Evolutionary conservation across 2,888 invertebrate genomes (phyloP).

Genomic region (Pandemis cinnamomeana): DNA sequence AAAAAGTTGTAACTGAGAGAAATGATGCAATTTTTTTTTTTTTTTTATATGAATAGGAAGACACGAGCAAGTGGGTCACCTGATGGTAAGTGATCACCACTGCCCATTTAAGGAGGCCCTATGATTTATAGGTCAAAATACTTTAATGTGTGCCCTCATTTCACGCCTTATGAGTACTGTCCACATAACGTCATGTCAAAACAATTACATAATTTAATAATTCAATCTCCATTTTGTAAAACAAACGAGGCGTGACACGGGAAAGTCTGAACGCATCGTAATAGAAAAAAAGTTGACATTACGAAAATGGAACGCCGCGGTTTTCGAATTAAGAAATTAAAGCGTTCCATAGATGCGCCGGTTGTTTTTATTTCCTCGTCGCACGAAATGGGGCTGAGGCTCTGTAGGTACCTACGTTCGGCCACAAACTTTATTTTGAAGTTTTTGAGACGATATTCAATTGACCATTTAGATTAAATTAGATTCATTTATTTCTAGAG

Average conservation of each 20-base stretch:
- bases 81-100: no score
- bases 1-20: no score
- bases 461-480: no score
- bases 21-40: no score
- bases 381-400: background rate
- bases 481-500: no score
- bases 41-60: no score
- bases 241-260: conserved; percentile 24
- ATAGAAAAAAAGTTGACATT: conserved; percentile 9
- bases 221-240: conserved; percentile 13
- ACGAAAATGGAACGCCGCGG: conserved; percentile 31
- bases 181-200: conserved; percentile 26
- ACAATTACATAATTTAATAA: conserved; percentile 35
- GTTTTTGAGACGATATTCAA: background rate
- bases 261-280: conserved; percentile 23
- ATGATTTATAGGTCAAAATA: conserved; percentile 12
- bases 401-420: background rate
- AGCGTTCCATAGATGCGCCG: background rate
- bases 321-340: conserved; percentile 28
- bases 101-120: no score
- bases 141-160: conserved; percentile 4
- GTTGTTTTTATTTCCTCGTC: conserved; percentile 15
- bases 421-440: background rate
- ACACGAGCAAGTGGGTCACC: no score
- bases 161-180: conserved; percentile 10